Base-by-base conservation (phyloP, 2,113 vertebrate genomes). In the Rhea pennata region DNA sequence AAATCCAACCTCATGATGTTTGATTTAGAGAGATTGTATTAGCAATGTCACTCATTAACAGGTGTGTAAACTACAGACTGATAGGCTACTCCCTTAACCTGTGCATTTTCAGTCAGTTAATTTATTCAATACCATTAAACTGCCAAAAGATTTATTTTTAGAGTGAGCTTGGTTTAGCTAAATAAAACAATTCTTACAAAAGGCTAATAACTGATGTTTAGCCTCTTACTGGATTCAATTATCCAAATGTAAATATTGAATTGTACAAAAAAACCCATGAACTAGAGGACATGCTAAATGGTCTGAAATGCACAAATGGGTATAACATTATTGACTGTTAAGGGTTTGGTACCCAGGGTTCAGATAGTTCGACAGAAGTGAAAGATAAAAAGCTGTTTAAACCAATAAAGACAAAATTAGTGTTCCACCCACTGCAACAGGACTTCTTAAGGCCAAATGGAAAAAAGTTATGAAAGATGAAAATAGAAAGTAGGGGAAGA, bases 1-100 rank as follows among this genome's bases (percentile, higher is more conserved):
- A 77, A n/a, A 54, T 85, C 64, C 74, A 90, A 86, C 92, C 31
- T 24, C 0, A 3, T 11, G 16, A 29, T 88, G 65, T 56, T 88
- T 91, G 54, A 54, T 66, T 76, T 67, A 67, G 81, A 93, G 89
- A 82, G 69, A 84, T 1, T 67, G 39, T 71, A 48, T 84, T 92
- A 90, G 54, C 56, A 90, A 10, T 77, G 82, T 94, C 95, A 94
- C 84, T 96, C 58, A 92, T 91, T 91, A 84, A 83, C 86, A 90
- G 44, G 26, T 82, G 20, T 62, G 71, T 84, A 51, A 91, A 88
- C 65, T 77, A 33, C 62, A 89, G 70, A 66, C 24, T 87, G 77
- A 44, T n/a, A 27, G 44, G 82, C 15, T 66, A 73, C 48, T 69
- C 88, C 50, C 54, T 76, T 91, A 92, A 92, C 40, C 53, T 66